Evolutionary conservation across 92 coral and sea anemone genomes (phyloP), one percentile per base, ranked within the genome.

Genomic region (Epizoanthus illoricatus): DNA sequence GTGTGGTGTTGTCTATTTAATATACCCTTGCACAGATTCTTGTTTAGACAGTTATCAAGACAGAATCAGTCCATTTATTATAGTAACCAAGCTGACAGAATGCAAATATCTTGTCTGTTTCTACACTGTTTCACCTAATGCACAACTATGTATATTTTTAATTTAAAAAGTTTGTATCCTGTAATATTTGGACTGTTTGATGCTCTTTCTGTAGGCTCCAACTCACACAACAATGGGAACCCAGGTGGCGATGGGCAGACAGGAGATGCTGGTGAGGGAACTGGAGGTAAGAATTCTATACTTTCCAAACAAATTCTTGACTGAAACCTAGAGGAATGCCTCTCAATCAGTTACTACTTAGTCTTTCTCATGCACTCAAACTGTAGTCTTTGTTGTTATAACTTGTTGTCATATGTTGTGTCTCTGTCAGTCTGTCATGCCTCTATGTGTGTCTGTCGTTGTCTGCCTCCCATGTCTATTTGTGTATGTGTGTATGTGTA

Each of bases 171-270:
- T 1, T 28, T 28, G 36, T 2, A 28, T 28, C 36, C 36, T 28
- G 36, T 28, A 28, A 28, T 28, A 28, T 28, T 28, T 28, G 36
- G 13, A 65, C 36, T n/a, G 10, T 42, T 52, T 23, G 21, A 64
- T 65, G 8, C 62, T 39, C 11, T 73, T 56, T 64, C 56, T 24
- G 18, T 85, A 97, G 99, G 99, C 49, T 93, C 98, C 72, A 97
- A 97, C 84, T 61, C 94, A 16, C 99, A 97, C 79, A 97, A 93
- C 88, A 97, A 97, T 86, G 97, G 97, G 40, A 91, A 88, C 73
- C 99, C 99, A 10, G 99, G 97, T 7, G 99, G 99, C 5, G 99
- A 97, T 86, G 99, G 99, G 0, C 99, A 97, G 85, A 94, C 97
- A 0, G 99, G 99, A 47, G 94, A 96, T 82, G 98, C 94, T 56